phyloP scores from a whole-genome alignment of 2,113 vertebrate species.

The Psettodes erumei region DNA sequence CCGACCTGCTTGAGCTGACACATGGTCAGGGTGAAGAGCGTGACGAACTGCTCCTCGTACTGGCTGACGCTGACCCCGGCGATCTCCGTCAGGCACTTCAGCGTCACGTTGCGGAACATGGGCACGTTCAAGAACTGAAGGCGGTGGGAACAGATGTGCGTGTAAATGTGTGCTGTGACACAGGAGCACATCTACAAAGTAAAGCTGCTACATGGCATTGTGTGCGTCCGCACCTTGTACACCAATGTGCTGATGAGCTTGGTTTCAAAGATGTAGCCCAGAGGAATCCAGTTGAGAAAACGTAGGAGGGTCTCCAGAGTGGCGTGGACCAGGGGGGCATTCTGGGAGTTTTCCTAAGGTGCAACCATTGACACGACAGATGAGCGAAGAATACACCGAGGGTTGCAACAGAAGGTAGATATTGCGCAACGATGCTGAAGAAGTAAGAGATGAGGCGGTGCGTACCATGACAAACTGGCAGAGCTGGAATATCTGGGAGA shows the following conservation, averaged over 20 bases:
- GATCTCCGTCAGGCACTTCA: constrained; percentile 99
- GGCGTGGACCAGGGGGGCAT: constrained; percentile 96
- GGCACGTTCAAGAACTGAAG: constrained; percentile 96
- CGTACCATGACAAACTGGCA: constrained; percentile 99
- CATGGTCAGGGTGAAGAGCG: constrained; percentile 98
- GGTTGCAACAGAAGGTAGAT: not conserved
- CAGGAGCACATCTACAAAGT: not conserved
- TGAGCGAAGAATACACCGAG: not conserved
- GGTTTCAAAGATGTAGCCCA: constrained; percentile 99
- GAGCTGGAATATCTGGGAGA: constrained; percentile 99
- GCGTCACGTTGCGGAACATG: constrained; percentile 98
- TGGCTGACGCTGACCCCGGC: constrained; percentile 98
- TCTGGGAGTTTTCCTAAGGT: constrained; percentile 97
- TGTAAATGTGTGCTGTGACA: too few relatives aligned
- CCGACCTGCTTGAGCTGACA: constrained; percentile 98
- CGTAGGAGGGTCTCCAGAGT: constrained; percentile 96
- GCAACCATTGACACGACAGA: constrained; percentile 34
- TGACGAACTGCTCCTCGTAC: constrained; percentile 98
- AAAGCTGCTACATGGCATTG: not conserved
- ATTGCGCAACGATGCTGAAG: not conserved
- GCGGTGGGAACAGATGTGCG: not conserved
- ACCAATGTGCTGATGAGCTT: constrained; percentile 99
- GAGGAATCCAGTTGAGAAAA: constrained; percentile 99
- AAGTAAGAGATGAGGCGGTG: not conserved
- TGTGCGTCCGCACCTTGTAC: constrained; percentile 89